phyloP scores from a whole-genome alignment of 1,140 invertebrate species.

The Spodoptera frugiperda region DNA sequence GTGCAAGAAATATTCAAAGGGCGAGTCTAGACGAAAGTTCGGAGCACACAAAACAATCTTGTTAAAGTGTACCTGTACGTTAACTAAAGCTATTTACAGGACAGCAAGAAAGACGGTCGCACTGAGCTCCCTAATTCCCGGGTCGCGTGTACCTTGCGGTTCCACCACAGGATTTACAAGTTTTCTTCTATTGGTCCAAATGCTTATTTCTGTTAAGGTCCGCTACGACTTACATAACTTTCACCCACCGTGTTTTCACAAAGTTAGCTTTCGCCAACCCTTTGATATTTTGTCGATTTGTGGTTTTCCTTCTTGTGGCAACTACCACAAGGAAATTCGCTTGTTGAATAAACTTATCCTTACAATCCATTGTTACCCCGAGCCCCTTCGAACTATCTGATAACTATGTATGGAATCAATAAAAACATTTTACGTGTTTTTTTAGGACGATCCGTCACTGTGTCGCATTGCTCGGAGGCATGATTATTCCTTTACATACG shows the following conservation, averaged over 20 bases:
- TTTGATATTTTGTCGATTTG: slow-evolving; percentile 62
- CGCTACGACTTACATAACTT: slow-evolving; percentile 72
- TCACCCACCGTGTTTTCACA: slow-evolving; percentile 56
- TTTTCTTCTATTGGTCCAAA: slow-evolving; percentile 73
- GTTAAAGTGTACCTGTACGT: slow-evolving; percentile 45
- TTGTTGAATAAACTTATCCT: slow-evolving; percentile 46
- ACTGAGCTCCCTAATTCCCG: slow-evolving; percentile 67
- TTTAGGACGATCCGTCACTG: slow-evolving; percentile 15
- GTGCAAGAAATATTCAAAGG: slow-evolving; percentile 47
- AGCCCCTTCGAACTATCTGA: slow-evolving; percentile 37
- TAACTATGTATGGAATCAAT: slow-evolving; percentile 44
- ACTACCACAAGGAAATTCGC: slow-evolving; percentile 43
- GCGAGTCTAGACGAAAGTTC: slow-evolving; percentile 30
- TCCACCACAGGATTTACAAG: slow-evolving; percentile 73
- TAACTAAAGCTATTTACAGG: slow-evolving; percentile 58
- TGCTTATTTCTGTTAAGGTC: slow-evolving; percentile 68
- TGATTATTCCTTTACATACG: slow-evolving; percentile 14
- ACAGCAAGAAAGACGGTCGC: slow-evolving; percentile 54
- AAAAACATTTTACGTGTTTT: slow-evolving; percentile 35
- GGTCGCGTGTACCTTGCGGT: slow-evolving; percentile 75
- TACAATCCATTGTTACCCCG: slow-evolving; percentile 39
- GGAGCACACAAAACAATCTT: slow-evolving; percentile 39
- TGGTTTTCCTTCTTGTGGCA: slow-evolving; percentile 50
- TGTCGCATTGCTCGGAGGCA: slow-evolving; percentile 6
- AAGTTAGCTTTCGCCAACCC: slow-evolving; percentile 57